These are phyloP conservation scores for Hoplodrina blanda DNA, from an alignment of 2,888 invertebrate species.

Conservation along the genomic window DNA sequence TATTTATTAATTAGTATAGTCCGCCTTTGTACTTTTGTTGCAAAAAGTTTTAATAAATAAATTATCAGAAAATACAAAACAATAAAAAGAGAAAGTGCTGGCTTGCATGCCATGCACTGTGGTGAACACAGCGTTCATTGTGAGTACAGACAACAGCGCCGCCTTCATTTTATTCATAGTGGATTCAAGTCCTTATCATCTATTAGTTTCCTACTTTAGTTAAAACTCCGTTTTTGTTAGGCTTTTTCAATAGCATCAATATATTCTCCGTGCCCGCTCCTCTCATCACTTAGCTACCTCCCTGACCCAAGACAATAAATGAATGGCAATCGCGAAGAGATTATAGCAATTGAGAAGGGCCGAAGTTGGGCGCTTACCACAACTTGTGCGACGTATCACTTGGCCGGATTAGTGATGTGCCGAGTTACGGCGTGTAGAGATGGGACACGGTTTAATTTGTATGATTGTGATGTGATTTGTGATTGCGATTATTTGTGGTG, in stretches of 20 bases:
- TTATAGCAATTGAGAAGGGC: slow-evolving; percentile 83
- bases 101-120: too few relatives aligned
- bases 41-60: too few relatives aligned
- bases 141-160: too few relatives aligned
- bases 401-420: slow-evolving; percentile 41
- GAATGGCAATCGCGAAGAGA: slow-evolving; percentile 86
- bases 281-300: slow-evolving; percentile 13
- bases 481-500: not conserved
- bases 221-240: too few relatives aligned
- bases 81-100: too few relatives aligned
- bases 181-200: too few relatives aligned
- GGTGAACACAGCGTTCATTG: too few relatives aligned
- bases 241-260: not conserved
- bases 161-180: too few relatives aligned
- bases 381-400: slow-evolving; percentile 59
- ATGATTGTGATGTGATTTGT: slow-evolving; percentile 7
- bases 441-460: slow-evolving; percentile 20
- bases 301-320: slow-evolving; percentile 79
- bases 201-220: too few relatives aligned
- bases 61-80: too few relatives aligned
- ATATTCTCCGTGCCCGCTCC: slow-evolving; percentile 18
- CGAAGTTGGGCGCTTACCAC: slow-evolving; percentile 75
- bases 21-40: too few relatives aligned
- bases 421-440: slow-evolving; percentile 18
- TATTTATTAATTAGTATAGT: too few relatives aligned